Evolutionary conservation across 2,888 invertebrate species (phyloP).

Genomic region (Hipparchia semele): DNA sequence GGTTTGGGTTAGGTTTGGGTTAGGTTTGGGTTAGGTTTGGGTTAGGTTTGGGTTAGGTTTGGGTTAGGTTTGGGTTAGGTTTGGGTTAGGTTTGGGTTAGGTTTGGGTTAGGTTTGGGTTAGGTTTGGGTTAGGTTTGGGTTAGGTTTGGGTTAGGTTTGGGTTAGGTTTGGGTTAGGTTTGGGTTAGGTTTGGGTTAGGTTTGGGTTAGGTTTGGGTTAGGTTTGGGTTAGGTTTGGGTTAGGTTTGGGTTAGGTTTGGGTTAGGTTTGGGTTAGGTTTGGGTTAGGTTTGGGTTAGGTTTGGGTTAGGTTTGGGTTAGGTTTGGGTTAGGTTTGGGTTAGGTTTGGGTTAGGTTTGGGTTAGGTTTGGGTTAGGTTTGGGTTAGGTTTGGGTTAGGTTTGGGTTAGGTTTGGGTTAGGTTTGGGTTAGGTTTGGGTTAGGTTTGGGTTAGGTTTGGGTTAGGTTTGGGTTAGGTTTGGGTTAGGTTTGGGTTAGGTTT

Average conservation of each 20-base stretch:
- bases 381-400: slow-evolving; percentile 22
- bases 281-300: slow-evolving; percentile 9
- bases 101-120: slow-evolving; percentile 9
- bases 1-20: too few relatives aligned
- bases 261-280: slow-evolving; percentile 3
- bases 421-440: slow-evolving; percentile 18
- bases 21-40: too few relatives aligned
- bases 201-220: slow-evolving; percentile 7
- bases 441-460: slow-evolving; percentile 21
- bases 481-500: slow-evolving; percentile 22
- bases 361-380: slow-evolving; percentile 21
- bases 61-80: too few relatives aligned
- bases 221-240: slow-evolving; percentile 7
- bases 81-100: background rate
- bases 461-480: slow-evolving; percentile 22
- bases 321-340: slow-evolving; percentile 18
- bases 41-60: too few relatives aligned
- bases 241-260: slow-evolving; percentile 7
- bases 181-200: slow-evolving; percentile 7
- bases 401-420: slow-evolving; percentile 22
- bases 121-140: slow-evolving; percentile 10
- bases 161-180: slow-evolving; percentile 4
- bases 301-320: slow-evolving; percentile 14
- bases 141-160: slow-evolving; percentile 6
- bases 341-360: slow-evolving; percentile 20